These are phyloP conservation scores for Caenorhabditis macrosperma DNA, from an alignment of 2,888 invertebrate species.

Conservation along the genomic window DNA sequence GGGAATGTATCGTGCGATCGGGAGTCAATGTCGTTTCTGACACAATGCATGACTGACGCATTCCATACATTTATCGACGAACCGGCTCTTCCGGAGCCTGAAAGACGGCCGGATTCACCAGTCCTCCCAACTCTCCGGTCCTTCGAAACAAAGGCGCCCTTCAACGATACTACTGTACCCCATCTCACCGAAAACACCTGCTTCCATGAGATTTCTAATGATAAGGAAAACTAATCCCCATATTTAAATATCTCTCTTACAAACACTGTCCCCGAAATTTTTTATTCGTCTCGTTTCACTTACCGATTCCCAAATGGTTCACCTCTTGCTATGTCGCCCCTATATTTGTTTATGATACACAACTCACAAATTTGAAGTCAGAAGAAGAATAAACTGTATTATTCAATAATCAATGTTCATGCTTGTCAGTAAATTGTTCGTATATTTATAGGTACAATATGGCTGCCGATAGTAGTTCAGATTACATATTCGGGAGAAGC, in stretches of 20 bases:
- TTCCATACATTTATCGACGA: slow-evolving; percentile 2
- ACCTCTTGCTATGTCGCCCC: neutral
- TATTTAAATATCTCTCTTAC: neutral
- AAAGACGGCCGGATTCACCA: neutral
- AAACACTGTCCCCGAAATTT: neutral
- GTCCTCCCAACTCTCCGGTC: neutral
- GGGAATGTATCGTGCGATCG: neutral
- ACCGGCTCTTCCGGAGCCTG: neutral
- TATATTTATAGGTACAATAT: neutral
- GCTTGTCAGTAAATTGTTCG: neutral
- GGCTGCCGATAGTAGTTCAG: neutral
- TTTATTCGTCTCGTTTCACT: neutral
- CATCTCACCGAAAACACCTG: neutral
- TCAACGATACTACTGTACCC: neutral
- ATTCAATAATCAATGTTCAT: neutral
- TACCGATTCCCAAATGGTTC: neutral
- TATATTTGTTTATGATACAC: neutral
- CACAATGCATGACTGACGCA: slow-evolving; percentile 4
- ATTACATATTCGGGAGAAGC: neutral
- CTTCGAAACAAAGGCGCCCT: neutral
- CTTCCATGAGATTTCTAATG: neutral
- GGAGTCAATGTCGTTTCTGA: slow-evolving; percentile 19
- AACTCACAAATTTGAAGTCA: neutral
- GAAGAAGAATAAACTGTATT: neutral
- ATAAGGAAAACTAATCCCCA: slow-evolving; percentile 20